Conservation (phyloP, 2,888 invertebrate species). For the Monochamus alternatus region DNA sequence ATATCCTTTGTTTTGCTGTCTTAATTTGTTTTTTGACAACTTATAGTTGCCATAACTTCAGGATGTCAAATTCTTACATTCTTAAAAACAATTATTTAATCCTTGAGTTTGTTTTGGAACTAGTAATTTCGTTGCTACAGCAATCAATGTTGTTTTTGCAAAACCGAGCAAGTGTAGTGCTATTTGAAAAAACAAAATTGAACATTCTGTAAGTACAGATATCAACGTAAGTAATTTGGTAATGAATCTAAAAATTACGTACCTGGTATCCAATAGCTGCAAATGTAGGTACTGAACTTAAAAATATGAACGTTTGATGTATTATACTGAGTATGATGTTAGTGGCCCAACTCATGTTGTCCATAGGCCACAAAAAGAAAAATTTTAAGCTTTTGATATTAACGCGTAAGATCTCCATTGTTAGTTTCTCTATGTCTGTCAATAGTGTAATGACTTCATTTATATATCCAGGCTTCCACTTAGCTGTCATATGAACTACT, state of each 20-base stretch:
- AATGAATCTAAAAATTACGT: neutral
- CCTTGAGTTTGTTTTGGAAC: no score
- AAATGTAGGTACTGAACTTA: neutral
- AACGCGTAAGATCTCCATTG: conserved; percentile 17
- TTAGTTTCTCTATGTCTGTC: neutral
- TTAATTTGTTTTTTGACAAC: no score
- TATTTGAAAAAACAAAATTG: no score
- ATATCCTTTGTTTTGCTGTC: no score
- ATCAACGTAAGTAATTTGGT: no score
- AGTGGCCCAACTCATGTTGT: neutral
- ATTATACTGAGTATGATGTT: neutral
- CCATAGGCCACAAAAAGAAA: conserved; percentile 12
- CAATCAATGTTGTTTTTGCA: no score
- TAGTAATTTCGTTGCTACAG: no score
- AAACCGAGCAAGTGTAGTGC: no score
- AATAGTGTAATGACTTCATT: neutral
- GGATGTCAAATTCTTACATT: no score
- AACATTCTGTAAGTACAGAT: no score
- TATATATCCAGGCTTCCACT: neutral
- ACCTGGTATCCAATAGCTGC: conserved; percentile 17
- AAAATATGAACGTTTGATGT: neutral
- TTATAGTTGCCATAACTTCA: no score
- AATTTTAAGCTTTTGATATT: conserved; percentile 21
- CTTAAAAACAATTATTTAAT: no score
- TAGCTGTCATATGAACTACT: neutral